Conservation (phyloP, 2,888 invertebrate genomes). For the Caenorhabditis sp. region DNA sequence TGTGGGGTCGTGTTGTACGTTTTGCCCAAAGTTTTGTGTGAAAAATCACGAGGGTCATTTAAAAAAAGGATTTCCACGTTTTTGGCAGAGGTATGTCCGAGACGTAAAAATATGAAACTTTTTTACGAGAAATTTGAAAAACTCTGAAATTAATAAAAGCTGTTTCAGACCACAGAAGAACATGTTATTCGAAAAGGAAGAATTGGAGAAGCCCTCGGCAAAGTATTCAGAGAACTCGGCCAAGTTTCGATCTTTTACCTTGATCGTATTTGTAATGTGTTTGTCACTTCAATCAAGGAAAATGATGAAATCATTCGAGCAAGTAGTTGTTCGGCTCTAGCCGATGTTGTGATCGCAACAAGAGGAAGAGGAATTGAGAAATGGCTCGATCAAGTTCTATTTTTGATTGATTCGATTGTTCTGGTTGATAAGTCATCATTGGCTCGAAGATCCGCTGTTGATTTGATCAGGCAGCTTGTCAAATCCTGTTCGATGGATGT, state of each 20-base stretch:
- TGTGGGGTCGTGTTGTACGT: too few relatives aligned
- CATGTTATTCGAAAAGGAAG: conserved; percentile 33
- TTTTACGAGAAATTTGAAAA: too few relatives aligned
- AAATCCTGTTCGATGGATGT: conserved; percentile 21
- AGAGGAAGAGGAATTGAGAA: conserved; percentile 49
- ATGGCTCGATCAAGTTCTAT: conserved; percentile 47
- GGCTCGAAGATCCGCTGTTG: conserved; percentile 41
- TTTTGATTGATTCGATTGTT: conserved; percentile 10
- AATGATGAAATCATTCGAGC: conserved; percentile 53
- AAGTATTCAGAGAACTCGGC: conserved; percentile 44
- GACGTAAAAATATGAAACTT: too few relatives aligned
- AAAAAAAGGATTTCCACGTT: too few relatives aligned
- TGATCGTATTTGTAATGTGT: conserved; percentile 13
- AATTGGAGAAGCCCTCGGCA: conserved; percentile 57
- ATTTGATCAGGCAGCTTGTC: conserved; percentile 38
- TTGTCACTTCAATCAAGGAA: conserved; percentile 19
- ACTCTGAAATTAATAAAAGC: too few relatives aligned
- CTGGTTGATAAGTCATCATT: conserved; percentile 19
- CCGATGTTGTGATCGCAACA: conserved; percentile 50
- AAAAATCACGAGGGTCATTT: too few relatives aligned
- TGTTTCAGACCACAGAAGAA: conserved; percentile 22
- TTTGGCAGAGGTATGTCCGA: too few relatives aligned
- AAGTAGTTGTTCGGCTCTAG: conserved; percentile 51
- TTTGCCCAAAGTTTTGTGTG: too few relatives aligned
- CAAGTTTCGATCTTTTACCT: conserved; percentile 14